phyloP scores from a whole-genome alignment of 2,797 vertebrate genomes.

The Catostomus latipinnis region DNA sequence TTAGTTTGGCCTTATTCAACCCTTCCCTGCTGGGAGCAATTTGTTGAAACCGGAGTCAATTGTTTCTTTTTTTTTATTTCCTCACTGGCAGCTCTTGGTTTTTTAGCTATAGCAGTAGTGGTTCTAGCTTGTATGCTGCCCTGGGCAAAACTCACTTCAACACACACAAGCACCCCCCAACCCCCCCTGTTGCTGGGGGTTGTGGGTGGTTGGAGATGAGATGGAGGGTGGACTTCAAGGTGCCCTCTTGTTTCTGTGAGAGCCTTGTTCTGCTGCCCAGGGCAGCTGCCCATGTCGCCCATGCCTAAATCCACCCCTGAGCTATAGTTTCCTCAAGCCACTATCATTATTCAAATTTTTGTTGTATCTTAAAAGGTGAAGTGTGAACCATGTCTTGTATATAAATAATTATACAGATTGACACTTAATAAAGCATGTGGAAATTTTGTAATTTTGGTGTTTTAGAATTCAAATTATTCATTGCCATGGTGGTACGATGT shows the following conservation, averaged over 20 bases:
- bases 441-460: not conserved
- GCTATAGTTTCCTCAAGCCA: constrained; percentile 5
- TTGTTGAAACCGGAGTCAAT: constrained; percentile 47
- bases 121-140: too few species aligned
- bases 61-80: constrained; percentile 21
- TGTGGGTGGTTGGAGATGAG: too few species aligned
- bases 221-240: too few species aligned
- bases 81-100: constrained; percentile 17
- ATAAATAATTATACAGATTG: not conserved
- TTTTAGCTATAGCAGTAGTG: constrained; percentile 5
- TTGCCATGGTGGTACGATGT: not conserved
- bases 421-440: too few species aligned
- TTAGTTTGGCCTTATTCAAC: constrained; percentile 18
- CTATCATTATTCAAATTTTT: not conserved
- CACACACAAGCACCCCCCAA: too few species aligned
- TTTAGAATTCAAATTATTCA: constrained; percentile 5
- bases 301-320: too few species aligned
- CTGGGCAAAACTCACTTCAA: too few species aligned
- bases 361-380: not conserved
- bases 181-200: too few species aligned
- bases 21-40: constrained; percentile 11
- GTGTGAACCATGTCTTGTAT: not conserved
- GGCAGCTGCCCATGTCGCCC: too few species aligned
- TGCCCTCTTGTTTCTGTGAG: too few species aligned
- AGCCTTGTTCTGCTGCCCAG: too few species aligned